Evolutionary conservation across 1,140 invertebrate species (phyloP), one percentile per base, ranked within the genome.

Genomic region (Bombus turneri): DNA sequence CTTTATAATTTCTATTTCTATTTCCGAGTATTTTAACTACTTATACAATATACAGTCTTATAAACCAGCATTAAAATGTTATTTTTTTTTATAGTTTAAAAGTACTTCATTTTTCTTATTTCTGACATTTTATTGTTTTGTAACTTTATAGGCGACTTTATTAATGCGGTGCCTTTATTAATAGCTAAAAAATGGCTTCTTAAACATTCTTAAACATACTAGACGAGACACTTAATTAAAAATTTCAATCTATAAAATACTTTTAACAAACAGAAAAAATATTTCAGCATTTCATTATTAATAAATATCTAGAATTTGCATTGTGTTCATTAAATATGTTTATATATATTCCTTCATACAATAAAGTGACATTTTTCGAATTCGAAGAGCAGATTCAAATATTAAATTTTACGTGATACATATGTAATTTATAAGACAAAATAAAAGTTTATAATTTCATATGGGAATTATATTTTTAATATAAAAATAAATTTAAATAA

Each of bases 51-150:
- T 22, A 18, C 5, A 18, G 6, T 69, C 25, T 66, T 28, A 18
- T 25, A 57, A 31, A 66, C 13, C 25, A 25, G 3, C 2, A 1
- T 25, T 13, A 53, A 53, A 57, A 53, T 57, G 68, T 68, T 15
- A 39, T 47, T 41, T 9, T 41, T 9, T 25, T 39, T 31, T 15
- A 5, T 10, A 22, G 34, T 83, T 83, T 57, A 12, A 68, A 78
- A 78, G 41, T 13, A 34, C 13, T 53, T 57, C 34, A 83, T 78
- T 83, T 77, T 53, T 53, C 43, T n/a, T 34, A 78, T 69, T 57
- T 8, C 6, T 39, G 41, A 64, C n/a, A 34, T 53, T 77, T 78
- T 22, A 53, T 53, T 41, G 13, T 83, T 78, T 69, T 69, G 22
- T 57, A 69, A 83, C 34, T 47, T 69, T 22, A 47, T 57, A 37